A percentile compares a stretch with the other conserved stretches of the same genome.
Evolutionary conservation across 2,888 invertebrate genomes (phyloP).

Genomic region (Temnothorax rugatulus): DNA sequence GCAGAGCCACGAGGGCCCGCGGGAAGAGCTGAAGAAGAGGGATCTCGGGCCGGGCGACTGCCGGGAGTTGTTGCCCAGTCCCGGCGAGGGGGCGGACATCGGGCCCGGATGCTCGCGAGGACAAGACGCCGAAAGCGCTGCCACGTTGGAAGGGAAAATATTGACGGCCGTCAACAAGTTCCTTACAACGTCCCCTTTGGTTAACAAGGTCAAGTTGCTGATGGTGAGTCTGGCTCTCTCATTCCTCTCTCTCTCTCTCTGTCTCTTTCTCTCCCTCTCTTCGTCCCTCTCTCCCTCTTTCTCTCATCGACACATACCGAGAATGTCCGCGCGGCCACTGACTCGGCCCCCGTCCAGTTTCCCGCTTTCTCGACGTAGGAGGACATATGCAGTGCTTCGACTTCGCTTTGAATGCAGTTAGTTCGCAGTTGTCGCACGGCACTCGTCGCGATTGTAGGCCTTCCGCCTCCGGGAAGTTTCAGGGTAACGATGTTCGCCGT

Average conservation of each 20-base stretch:
- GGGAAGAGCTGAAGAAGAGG: slow-evolving; percentile 72
- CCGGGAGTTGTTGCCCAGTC: slow-evolving; percentile 80
- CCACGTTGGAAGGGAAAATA: slow-evolving; percentile 92
- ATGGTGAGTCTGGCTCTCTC: slow-evolving; percentile 89
- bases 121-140: slow-evolving; percentile 85
- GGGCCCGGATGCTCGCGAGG: slow-evolving; percentile 85
- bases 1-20: slow-evolving; percentile 67
- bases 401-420: slow-evolving; percentile 52
- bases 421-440: slow-evolving; percentile 54
- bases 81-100: slow-evolving; percentile 80
- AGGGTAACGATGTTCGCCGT: slow-evolving; percentile 50
- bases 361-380: slow-evolving; percentile 50
- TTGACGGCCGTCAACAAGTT: slow-evolving; percentile 95
- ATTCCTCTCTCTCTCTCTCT: background rate
- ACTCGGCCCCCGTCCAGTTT: slow-evolving; percentile 50
- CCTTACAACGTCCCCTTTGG: slow-evolving; percentile 94
- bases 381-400: slow-evolving; percentile 21
- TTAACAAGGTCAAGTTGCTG: slow-evolving; percentile 94
- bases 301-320: slow-evolving; percentile 25
- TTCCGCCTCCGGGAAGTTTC: slow-evolving; percentile 50
- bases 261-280: background rate
- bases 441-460: slow-evolving; percentile 54
- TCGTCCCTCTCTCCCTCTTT: background rate
- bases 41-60: slow-evolving; percentile 74
- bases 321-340: slow-evolving; percentile 45